Conservation (phyloP, 1,140 invertebrate genomes). For the Drosophila grimshawi region DNA sequence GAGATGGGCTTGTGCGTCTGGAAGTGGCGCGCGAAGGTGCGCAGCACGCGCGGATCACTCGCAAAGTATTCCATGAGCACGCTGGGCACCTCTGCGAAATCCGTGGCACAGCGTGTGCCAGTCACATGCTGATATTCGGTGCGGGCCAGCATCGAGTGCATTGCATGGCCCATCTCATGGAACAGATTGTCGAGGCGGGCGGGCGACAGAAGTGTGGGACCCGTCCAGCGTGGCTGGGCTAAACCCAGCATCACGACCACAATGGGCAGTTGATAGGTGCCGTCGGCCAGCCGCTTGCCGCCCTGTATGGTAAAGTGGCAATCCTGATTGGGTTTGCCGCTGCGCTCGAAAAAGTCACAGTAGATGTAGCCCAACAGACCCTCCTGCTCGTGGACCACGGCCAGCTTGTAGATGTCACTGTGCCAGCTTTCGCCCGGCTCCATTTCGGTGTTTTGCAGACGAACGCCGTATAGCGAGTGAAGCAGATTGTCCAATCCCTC, state of each 20-base stretch:
- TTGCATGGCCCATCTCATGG: constrained; percentile 99
- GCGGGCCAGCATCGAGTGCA: constrained; percentile 99
- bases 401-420: constrained; percentile 94
- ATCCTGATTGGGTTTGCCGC: constrained; percentile 97
- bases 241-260: constrained; percentile 98
- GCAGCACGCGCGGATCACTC: constrained; percentile 93
- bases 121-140: constrained; percentile 98
- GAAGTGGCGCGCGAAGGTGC: constrained; percentile 95
- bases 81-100: constrained; percentile 99
- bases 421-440: constrained; percentile 93
- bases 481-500: constrained; percentile 96
- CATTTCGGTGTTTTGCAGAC: constrained; percentile 89
- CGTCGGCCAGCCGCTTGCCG: constrained; percentile 91
- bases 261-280: constrained; percentile 95
- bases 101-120: constrained; percentile 97
- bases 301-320: constrained; percentile 99
- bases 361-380: constrained; percentile 97
- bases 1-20: constrained; percentile 94
- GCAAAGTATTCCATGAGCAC: constrained; percentile 99
- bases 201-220: constrained; percentile 92
- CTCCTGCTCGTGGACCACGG: constrained; percentile 91
- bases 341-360: constrained; percentile 97
- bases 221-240: constrained; percentile 89
- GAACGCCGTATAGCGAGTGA: constrained; percentile 92
- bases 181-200: constrained; percentile 97